Conservation (phyloP, 1,140 invertebrate genomes). For the Leptinotarsa defecta region DNA sequence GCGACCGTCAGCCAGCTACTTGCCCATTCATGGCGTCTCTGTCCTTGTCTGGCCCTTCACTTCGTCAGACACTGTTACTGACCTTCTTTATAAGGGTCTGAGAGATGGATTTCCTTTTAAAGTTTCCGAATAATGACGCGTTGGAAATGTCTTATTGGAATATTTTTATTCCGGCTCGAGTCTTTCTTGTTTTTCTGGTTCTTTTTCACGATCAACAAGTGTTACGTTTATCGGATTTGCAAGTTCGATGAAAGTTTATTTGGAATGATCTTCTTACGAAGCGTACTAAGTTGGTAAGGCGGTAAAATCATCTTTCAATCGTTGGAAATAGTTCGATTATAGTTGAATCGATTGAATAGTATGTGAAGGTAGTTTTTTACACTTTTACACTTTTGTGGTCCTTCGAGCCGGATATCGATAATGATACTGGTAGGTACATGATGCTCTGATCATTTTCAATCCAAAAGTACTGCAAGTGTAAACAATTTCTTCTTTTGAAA, state of each 20-base stretch:
- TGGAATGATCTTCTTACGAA: neutral
- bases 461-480: too few relatives aligned
- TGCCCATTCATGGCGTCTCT: slow-evolving; percentile 28
- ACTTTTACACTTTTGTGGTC: neutral
- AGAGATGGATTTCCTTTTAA: slow-evolving; percentile 24
- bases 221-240: neutral
- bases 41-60: slow-evolving; percentile 26
- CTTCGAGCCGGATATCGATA: neutral
- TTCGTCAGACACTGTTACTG: slow-evolving; percentile 22
- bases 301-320: too few relatives aligned
- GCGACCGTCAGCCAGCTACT: slow-evolving; percentile 23
- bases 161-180: slow-evolving; percentile 20
- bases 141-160: slow-evolving; percentile 24
- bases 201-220: slow-evolving; percentile 20
- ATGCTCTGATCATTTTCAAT: too few relatives aligned
- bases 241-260: neutral
- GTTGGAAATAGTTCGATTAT: too few relatives aligned
- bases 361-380: too few relatives aligned
- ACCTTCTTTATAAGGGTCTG: slow-evolving; percentile 31
- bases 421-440: too few relatives aligned
- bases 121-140: slow-evolving; percentile 30
- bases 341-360: too few relatives aligned
- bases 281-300: neutral
- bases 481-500: too few relatives aligned
- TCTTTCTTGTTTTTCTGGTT: slow-evolving; percentile 12